Evolutionary conservation across 1,140 invertebrate species (phyloP).

Genomic region (Drosophila bifasciata): DNA sequence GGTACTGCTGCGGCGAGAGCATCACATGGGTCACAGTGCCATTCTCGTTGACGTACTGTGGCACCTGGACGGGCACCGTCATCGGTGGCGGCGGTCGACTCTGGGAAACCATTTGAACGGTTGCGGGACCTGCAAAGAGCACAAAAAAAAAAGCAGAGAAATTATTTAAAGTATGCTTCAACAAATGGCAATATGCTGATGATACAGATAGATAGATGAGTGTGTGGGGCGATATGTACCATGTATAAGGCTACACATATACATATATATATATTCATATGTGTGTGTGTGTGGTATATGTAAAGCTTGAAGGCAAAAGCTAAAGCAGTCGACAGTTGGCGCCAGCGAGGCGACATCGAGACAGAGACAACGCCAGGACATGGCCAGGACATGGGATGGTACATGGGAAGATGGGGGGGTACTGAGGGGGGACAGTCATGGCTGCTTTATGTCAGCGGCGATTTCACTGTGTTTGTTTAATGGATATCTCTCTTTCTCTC

Average conservation of each 20-base stretch:
- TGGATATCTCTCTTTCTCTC: conserved; percentile 49
- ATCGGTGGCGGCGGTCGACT: conserved; percentile 93
- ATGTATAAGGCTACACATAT: background rate
- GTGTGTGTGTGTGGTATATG: conserved; percentile 1
- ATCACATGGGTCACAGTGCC: conserved; percentile 94
- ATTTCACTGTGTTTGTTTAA: conserved; percentile 65
- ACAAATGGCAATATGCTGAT: conserved; percentile 56
- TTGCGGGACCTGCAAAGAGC: conserved; percentile 87
- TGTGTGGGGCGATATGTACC: conserved; percentile 6
- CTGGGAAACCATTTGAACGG: conserved; percentile 93
- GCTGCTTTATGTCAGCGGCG: conserved; percentile 63
- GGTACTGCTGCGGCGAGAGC: conserved; percentile 89
- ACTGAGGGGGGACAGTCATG: conserved; percentile 44
- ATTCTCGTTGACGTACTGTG: conserved; percentile 95
- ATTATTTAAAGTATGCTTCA: conserved; percentile 25
- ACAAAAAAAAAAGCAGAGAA: conserved; percentile 13
- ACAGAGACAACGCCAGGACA: conserved; percentile 19
- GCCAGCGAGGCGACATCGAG: conserved; percentile 63
- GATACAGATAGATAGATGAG: conserved; percentile 5
- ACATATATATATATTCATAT: background rate
- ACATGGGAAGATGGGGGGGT: background rate
- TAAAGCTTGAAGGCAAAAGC: conserved; percentile 29
- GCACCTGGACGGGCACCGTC: conserved; percentile 94
- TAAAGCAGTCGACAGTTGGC: conserved; percentile 56
- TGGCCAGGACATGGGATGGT: conserved; percentile 5